These are phyloP conservation scores for Morinoia aosen DNA, from an alignment of 2,888 invertebrate genomes.

Conservation along the genomic window DNA sequence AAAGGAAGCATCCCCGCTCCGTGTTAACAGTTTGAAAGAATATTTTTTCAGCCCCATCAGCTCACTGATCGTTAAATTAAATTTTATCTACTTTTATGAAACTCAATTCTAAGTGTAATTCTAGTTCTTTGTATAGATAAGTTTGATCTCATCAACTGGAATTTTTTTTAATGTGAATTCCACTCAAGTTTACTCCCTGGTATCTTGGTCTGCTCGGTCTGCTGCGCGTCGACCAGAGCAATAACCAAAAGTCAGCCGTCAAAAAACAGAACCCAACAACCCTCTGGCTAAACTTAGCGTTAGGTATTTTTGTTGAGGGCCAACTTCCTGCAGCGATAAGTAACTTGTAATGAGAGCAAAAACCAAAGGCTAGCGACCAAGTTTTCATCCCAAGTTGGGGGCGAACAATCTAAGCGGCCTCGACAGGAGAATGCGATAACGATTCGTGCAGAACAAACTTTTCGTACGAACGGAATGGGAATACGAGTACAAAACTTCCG, in stretches of 20 bases:
- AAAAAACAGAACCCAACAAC: background rate
- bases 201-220: too few species aligned
- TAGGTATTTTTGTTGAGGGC: background rate
- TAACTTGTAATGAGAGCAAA: conserved; percentile 16
- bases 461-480: background rate
- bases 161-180: too few species aligned
- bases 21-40: too few species aligned
- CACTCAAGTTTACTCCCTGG: too few species aligned
- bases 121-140: too few species aligned
- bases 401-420: background rate
- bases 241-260: background rate
- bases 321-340: background rate
- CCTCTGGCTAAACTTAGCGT: background rate
- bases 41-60: too few species aligned
- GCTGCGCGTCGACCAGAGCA: background rate
- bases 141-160: too few species aligned
- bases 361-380: background rate
- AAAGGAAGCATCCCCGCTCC: too few species aligned
- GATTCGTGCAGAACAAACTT: conserved; percentile 21
- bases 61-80: too few species aligned
- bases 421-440: background rate
- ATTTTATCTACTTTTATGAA: too few species aligned
- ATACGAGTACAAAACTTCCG: background rate
- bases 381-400: background rate
- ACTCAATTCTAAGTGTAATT: too few species aligned